Percentiles rank a stretch among this genome's conserved stretches.
Conservation (phyloP, 2,797 vertebrate genomes). For the Prunella strophiata region DNA sequence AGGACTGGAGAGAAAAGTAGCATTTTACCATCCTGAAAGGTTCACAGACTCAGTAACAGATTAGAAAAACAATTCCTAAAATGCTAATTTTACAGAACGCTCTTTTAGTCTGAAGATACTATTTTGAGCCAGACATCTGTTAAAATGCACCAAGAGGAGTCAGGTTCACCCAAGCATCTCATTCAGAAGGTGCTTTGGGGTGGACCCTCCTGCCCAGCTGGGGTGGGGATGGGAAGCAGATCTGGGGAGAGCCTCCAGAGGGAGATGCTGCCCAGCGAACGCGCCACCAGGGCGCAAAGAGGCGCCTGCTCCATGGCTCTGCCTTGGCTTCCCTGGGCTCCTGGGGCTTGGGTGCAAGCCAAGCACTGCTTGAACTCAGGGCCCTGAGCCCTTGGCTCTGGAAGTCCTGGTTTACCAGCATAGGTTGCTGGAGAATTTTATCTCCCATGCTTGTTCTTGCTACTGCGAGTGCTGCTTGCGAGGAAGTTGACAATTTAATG, state of each 20-base stretch:
- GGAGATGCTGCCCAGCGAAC: neutral
- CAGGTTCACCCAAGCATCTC: neutral
- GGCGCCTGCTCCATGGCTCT: neutral
- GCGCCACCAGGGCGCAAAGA: fast-evolving
- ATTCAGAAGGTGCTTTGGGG: neutral
- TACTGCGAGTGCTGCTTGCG: neutral
- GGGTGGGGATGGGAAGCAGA: neutral
- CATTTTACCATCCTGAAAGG: neutral
- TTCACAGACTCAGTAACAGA: neutral
- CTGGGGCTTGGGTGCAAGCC: neutral
- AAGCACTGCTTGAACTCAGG: fast-evolving
- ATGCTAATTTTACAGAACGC: neutral
- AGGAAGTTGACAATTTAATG: neutral
- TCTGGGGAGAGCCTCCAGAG: neutral
- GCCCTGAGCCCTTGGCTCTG: neutral
- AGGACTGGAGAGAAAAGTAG: neutral
- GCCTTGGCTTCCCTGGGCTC: neutral
- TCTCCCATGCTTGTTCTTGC: fast-evolving
- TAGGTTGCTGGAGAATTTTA: neutral
- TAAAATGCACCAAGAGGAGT: neutral
- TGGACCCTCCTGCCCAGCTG: neutral
- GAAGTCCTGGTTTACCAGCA: neutral
- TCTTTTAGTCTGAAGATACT: neutral
- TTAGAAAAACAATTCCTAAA: neutral
- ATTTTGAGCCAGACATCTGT: neutral